Percentiles rank a stretch among this genome's conserved stretches.
Evolutionary conservation across 1,140 invertebrate species (phyloP).

Genomic region (Thaumetopoea pityocampa): DNA sequence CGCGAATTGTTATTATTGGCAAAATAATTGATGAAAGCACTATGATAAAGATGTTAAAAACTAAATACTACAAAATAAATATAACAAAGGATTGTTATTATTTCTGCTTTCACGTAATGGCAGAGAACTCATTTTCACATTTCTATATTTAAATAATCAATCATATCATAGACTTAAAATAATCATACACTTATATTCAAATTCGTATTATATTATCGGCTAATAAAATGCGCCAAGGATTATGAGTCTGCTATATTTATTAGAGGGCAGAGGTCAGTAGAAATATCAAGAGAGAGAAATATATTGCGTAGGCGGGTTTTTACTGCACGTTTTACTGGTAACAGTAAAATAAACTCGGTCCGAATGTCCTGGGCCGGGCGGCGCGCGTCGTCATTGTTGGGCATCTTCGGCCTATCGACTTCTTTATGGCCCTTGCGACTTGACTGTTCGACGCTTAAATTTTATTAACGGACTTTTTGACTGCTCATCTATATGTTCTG

Average conservation of each 20-base stretch:
- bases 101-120: no score
- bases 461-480: conserved; percentile 36
- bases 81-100: no score
- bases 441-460: conserved; percentile 51
- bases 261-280: conserved; percentile 56
- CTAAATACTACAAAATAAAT: no score
- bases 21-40: no score
- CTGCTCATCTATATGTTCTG: conserved; percentile 7
- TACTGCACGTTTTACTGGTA: conserved; percentile 54
- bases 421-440: conserved; percentile 54
- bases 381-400: conserved; percentile 54
- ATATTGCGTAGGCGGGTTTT: conserved; percentile 64
- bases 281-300: conserved; percentile 49
- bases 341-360: conserved; percentile 56
- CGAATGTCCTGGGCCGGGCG: conserved; percentile 43
- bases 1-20: no score
- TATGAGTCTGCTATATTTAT: conserved; percentile 26
- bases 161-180: no score
- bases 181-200: conserved; percentile 6
- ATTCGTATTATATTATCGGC: conserved; percentile 14
- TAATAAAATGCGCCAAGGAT: conserved; percentile 30
- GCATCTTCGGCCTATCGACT: conserved; percentile 24
- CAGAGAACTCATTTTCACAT: no score
- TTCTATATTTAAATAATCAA: conserved; percentile 12
- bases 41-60: no score